phyloP scores from a whole-genome alignment of 2,888 invertebrate species.

The Pterobdella sp. region DNA sequence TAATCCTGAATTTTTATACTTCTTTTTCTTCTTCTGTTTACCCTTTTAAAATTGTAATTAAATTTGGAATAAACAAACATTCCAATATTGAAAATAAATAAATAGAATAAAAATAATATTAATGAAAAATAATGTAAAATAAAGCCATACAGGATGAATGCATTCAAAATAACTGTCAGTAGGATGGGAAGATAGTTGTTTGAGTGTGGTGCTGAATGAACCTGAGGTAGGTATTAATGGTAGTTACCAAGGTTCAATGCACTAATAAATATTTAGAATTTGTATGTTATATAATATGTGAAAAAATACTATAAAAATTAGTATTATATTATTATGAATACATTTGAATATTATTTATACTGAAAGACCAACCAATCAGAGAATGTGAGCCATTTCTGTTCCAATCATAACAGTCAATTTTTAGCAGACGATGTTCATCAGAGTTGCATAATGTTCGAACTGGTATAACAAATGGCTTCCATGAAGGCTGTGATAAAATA shows the following conservation, averaged over 20 bases:
- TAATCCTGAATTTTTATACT: constrained; percentile 54
- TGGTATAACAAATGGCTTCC: constrained; percentile 54
- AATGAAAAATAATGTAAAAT: too few species aligned
- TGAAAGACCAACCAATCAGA: constrained; percentile 23
- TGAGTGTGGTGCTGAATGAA: constrained; percentile 52
- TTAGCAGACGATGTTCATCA: constrained; percentile 54
- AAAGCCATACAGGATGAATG: constrained; percentile 13
- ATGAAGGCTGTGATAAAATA: constrained; percentile 54
- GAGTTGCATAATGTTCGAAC: constrained; percentile 55
- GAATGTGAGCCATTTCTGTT: constrained; percentile 50
- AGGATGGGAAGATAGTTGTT: constrained; percentile 49
- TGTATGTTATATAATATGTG: too few species aligned
- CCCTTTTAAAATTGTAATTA: constrained; percentile 53
- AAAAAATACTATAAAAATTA: too few species aligned
- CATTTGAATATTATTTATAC: too few species aligned
- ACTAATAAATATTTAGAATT: too few species aligned
- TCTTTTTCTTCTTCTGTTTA: constrained; percentile 54
- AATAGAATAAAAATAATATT: too few species aligned
- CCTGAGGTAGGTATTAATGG: constrained; percentile 52
- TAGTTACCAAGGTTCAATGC: neutral
- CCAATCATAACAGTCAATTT: constrained; percentile 55
- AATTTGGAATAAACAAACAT: too few species aligned
- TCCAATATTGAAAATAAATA: too few species aligned
- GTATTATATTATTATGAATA: too few species aligned
- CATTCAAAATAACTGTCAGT: constrained; percentile 45